Conservation (phyloP, 1,140 invertebrate species). For the Trinorchestia longiramus region DNA sequence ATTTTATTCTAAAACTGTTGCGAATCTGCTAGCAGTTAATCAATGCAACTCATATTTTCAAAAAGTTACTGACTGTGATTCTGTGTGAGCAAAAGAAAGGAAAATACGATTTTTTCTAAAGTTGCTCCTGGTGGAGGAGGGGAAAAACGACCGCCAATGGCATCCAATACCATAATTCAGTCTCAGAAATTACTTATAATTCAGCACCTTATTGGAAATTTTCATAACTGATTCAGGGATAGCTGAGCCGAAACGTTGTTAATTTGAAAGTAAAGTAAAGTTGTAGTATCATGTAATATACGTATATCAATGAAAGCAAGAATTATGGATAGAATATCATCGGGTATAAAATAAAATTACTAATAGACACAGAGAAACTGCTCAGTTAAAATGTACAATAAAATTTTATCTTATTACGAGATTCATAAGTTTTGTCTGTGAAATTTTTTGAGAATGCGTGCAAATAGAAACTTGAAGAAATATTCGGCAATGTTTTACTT, state of each 20-base stretch:
- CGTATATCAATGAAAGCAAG: too few species aligned
- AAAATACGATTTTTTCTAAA: neutral
- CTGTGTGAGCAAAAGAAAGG: neutral
- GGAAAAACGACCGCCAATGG: neutral
- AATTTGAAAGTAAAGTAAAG: neutral
- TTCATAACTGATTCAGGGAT: neutral
- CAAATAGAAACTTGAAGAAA: neutral
- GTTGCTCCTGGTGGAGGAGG: neutral
- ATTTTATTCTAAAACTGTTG: too few species aligned
- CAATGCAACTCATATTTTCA: neutral
- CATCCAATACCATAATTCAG: too few species aligned
- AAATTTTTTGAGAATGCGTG: neutral
- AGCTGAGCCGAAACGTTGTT: neutral
- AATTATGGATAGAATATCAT: neutral
- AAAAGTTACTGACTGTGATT: neutral
- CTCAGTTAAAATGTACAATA: too few species aligned
- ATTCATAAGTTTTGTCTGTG: too few species aligned
- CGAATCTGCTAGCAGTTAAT: neutral
- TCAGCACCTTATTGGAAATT: neutral
- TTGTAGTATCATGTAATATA: neutral
- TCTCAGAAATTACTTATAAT: too few species aligned
- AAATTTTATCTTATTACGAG: too few species aligned
- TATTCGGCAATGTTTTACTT: neutral
- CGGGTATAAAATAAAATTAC: too few species aligned
- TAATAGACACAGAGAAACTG: too few species aligned